Conservation (phyloP, 1,140 invertebrate genomes). For the Bombus huntii region DNA sequence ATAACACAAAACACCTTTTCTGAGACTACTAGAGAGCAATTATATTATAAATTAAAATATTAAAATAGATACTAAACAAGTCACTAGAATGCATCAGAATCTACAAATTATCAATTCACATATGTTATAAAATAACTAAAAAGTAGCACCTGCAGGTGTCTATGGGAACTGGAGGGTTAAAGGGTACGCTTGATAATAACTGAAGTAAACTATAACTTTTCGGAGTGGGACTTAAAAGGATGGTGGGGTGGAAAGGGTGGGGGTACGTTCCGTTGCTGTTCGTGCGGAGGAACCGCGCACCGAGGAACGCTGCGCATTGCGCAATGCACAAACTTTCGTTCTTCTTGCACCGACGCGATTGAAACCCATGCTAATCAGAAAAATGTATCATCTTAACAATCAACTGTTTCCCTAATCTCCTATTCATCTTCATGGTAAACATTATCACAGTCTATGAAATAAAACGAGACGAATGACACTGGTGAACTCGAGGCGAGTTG, state of each 20-base stretch:
- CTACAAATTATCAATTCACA: not conserved
- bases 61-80: not conserved
- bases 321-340: constrained; percentile 77
- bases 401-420: not conserved
- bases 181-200: not conserved
- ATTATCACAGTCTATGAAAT: not conserved
- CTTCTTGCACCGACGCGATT: constrained; percentile 35
- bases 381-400: constrained; percentile 31
- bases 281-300: constrained; percentile 57
- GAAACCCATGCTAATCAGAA: constrained; percentile 33
- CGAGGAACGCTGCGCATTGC: constrained; percentile 73
- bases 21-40: not conserved
- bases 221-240: constrained; percentile 3
- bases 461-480: not conserved
- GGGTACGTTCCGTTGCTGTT: constrained; percentile 66
- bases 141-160: not conserved
- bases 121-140: not conserved
- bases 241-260: constrained; percentile 36
- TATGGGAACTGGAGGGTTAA: not conserved
- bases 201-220: not conserved
- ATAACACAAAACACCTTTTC: not conserved
- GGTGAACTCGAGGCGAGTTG: not conserved
- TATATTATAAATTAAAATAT: not conserved
- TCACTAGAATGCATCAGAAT: not conserved
- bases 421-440: not conserved